Conservation (phyloP, 2,888 invertebrate genomes). For the Eristalis arbustorum region DNA sequence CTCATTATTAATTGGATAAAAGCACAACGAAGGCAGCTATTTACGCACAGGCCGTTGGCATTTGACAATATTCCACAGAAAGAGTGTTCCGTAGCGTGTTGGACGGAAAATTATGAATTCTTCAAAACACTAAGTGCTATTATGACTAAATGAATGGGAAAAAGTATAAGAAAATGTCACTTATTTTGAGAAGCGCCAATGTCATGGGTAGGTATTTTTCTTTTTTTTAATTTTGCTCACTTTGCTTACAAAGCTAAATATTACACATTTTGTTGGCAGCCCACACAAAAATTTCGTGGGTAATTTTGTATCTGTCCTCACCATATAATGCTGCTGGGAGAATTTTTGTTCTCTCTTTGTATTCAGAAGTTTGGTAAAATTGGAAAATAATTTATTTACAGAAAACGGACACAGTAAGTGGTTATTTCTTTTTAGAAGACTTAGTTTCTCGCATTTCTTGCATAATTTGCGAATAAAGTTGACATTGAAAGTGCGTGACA, state of each 20-base stretch:
- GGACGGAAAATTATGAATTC: constrained; percentile 29
- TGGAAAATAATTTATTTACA: constrained; percentile 4
- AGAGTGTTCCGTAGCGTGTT: constrained; percentile 10
- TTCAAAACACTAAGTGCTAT: constrained; percentile 16
- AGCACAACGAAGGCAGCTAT: constrained; percentile 42
- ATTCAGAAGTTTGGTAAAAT: background rate
- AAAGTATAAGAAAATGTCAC: background rate
- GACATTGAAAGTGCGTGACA: background rate
- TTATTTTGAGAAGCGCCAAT: constrained; percentile 28
- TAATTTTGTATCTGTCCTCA: background rate
- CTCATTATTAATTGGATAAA: constrained; percentile 18
- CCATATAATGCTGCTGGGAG: background rate
- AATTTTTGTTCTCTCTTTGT: background rate
- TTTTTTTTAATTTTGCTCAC: constrained; percentile 11
- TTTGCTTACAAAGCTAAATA: constrained; percentile 7
- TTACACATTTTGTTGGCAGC: constrained; percentile 5
- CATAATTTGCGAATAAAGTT: background rate
- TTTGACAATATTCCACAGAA: constrained; percentile 12
- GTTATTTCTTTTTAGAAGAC: background rate
- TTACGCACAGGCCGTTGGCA: constrained; percentile 5
- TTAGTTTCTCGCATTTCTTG: background rate
- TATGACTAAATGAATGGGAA: background rate
- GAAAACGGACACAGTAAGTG: background rate
- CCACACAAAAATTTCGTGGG: constrained; percentile 13
- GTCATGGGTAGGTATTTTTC: constrained; percentile 35